These are phyloP conservation scores for Mirounga angustirostris DNA, from an alignment of 2,113 vertebrate species.

Conservation along the genomic window DNA sequence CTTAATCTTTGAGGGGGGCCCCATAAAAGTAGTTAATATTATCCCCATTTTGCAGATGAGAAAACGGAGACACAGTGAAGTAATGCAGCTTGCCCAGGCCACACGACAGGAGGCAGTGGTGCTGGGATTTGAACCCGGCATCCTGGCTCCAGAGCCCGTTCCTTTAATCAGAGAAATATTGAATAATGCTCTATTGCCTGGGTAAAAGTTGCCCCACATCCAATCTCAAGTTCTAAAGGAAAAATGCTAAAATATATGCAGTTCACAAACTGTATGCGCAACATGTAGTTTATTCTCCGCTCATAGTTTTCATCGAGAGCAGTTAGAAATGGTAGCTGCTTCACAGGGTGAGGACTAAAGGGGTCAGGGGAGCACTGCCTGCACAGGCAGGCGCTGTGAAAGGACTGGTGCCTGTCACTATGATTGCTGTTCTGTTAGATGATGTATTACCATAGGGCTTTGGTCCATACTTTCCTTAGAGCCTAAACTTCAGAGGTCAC, in stretches of 20 bases:
- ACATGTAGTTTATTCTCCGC: not conserved
- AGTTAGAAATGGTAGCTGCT: not conserved
- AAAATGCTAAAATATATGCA: not conserved
- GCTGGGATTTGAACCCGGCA: not conserved
- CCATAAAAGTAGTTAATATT: not conserved
- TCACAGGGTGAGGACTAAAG: not conserved
- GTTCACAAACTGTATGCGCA: not conserved
- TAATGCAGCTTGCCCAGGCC: not conserved
- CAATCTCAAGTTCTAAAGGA: constrained; percentile 19
- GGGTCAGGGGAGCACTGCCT: not conserved
- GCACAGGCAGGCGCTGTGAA: not conserved
- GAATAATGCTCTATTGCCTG: not conserved
- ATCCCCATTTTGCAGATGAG: not conserved
- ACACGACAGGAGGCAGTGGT: not conserved
- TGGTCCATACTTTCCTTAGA: not conserved
- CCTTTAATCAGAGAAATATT: not conserved
- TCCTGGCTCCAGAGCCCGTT: not conserved
- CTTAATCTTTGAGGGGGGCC: not conserved
- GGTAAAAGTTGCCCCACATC: not conserved
- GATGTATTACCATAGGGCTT: not conserved
- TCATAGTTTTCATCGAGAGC: not conserved
- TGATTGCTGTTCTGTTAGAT: not conserved
- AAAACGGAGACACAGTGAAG: not conserved
- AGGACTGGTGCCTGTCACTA: not conserved
- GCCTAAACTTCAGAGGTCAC: not conserved